Conservation (phyloP, 2,888 invertebrate genomes). For the Marasmarcha lunaedactyla region DNA sequence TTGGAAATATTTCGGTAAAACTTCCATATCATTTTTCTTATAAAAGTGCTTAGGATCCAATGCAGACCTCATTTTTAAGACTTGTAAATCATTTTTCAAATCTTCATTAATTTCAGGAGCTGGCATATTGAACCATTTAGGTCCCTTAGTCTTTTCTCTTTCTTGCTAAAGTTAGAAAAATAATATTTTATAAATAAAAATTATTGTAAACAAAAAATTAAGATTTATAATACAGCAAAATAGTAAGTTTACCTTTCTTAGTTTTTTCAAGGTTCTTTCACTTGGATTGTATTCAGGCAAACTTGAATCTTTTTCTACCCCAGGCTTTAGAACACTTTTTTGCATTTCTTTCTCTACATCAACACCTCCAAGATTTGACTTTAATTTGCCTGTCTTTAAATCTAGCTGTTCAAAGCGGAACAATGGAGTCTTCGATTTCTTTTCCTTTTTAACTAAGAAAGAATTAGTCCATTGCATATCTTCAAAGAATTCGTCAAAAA, state of each 20-base stretch:
- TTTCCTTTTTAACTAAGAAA: constrained; percentile 33
- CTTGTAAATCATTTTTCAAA: constrained; percentile 85
- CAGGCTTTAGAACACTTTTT: constrained; percentile 73
- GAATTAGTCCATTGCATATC: constrained; percentile 52
- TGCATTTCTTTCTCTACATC: constrained; percentile 71
- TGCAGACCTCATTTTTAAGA: constrained; percentile 92
- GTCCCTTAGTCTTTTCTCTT: constrained; percentile 84
- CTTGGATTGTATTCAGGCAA: constrained; percentile 72
- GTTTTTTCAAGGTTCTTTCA: constrained; percentile 64
- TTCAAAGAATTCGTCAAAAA: constrained; percentile 47
- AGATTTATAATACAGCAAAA: no score
- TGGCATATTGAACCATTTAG: constrained; percentile 89
- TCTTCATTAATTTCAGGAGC: constrained; percentile 92
- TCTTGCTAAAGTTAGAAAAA: constrained; percentile 67
- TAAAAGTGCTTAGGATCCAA: constrained; percentile 95
- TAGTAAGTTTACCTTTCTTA: constrained; percentile 55
- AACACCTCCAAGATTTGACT: constrained; percentile 45
- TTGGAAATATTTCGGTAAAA: constrained; percentile 93
- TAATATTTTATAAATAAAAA: constrained; percentile 1
- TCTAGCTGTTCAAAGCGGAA: constrained; percentile 52
- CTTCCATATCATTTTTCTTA: constrained; percentile 90
- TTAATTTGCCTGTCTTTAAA: constrained; percentile 45
- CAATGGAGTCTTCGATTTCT: constrained; percentile 21
- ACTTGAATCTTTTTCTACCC: constrained; percentile 73
- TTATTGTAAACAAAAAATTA: neutral